Evolutionary conservation across 2,113 vertebrate genomes (phyloP), one percentile per base, ranked within the genome.

Genomic region (Saguinus imperator): DNA sequence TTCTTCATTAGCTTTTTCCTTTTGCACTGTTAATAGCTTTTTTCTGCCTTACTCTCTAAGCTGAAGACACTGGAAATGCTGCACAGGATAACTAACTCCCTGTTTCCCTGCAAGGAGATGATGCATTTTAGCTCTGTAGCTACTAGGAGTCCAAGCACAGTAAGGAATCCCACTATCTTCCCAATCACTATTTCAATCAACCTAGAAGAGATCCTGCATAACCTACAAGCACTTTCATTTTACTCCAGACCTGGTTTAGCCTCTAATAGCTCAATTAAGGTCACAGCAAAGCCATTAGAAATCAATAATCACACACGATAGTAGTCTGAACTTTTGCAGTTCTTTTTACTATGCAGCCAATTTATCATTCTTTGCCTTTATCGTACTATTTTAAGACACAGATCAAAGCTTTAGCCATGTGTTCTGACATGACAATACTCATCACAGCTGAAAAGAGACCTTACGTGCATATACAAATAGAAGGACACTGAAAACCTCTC

Each of bases 171-270:
- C 50, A 84, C 25, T 57, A 83, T 93, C 92, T 95, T 89, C 91
- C 87, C 90, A 87, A 70, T 68, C 83, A 90, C 73, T 27, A n/a
- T 94, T 98, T 97, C 91, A 94, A 83, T 75, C 80, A 94, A 91
- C 40, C 70, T 35, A 89, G 86, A 87, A 72, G 94, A 98, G 75
- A 18, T 79, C 27, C 87, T 95, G 72, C 70, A 83, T 88, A 88
- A 55, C 23, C 90, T 91, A 12, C 6, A 95, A 97, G 77, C 6
- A 66, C 27, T 97, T 95, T 48, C 1, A 1, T 77, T 81, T 55
- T 84, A 84, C 96, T 97, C 98, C 84, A 97, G 94, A 96, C 37
- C 82, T 94, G 52, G 70, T 23, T 97, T 89, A 86, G 90, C 18
- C 64, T 97, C 88, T 81, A 93, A 87, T 72, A 81, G 61, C 72